Evolutionary conservation across 1,140 invertebrate genomes (phyloP).

Genomic region (Bombyx mandarina): DNA sequence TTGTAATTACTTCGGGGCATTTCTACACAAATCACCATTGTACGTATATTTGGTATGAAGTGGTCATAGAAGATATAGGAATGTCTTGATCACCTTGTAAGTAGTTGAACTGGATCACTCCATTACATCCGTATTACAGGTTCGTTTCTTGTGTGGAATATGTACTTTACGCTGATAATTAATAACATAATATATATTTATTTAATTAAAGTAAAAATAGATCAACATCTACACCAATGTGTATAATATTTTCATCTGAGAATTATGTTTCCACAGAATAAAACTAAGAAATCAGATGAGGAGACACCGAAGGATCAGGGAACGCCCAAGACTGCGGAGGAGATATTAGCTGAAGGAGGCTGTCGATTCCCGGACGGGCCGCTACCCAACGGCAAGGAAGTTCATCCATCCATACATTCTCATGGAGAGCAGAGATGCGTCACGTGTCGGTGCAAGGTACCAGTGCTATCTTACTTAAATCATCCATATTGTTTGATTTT

Average conservation of each 20-base stretch:
- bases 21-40: neutral
- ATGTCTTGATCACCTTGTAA: too few species aligned
- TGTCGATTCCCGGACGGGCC: conserved; percentile 81
- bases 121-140: too few species aligned
- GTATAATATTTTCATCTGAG: too few species aligned
- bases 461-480: conserved; percentile 20
- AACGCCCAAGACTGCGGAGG: conserved; percentile 69
- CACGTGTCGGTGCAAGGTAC: conserved; percentile 88
- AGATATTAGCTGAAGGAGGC: conserved; percentile 82
- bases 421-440: conserved; percentile 90
- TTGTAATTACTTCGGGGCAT: neutral
- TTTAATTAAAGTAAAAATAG: too few species aligned
- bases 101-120: too few species aligned
- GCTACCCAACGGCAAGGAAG: conserved; percentile 85
- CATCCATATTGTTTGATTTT: too few species aligned
- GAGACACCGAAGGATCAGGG: conserved; percentile 66
- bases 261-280: too few species aligned
- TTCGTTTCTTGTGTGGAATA: neutral
- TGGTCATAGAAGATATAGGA: too few species aligned
- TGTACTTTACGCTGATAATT: neutral
- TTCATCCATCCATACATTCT: conserved; percentile 86
- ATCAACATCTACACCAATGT: too few species aligned
- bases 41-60: too few species aligned
- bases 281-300: conserved; percentile 51
- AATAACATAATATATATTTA: too few species aligned